Conservation (phyloP, 2,888 invertebrate species). For the Andrena hattorfiana region DNA sequence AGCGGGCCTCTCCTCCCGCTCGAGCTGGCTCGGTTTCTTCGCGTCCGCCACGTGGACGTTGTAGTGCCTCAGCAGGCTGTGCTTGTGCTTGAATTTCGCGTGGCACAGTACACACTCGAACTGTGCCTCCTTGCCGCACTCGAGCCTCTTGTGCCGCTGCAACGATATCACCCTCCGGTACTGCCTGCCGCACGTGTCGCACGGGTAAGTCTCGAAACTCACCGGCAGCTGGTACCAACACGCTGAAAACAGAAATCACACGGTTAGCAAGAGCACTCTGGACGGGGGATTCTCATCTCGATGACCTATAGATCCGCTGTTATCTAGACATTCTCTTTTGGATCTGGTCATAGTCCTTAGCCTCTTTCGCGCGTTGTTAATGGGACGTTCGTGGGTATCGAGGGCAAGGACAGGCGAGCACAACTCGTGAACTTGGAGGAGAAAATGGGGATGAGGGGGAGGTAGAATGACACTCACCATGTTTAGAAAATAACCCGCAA, state of each 20-base stretch:
- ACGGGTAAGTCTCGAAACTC: slow-evolving; percentile 74
- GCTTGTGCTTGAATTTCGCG: slow-evolving; percentile 82
- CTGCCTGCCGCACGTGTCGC: slow-evolving; percentile 79
- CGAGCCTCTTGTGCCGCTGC: slow-evolving; percentile 85
- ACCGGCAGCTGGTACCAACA: slow-evolving; percentile 65
- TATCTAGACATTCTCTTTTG: neutral
- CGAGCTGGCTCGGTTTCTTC: slow-evolving; percentile 33
- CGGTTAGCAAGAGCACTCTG: slow-evolving; percentile 35
- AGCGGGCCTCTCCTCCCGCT: slow-evolving; percentile 31
- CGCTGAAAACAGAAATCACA: slow-evolving; percentile 76
- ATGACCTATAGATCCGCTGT: neutral
- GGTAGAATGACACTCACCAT: slow-evolving; percentile 45
- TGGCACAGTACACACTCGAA: slow-evolving; percentile 85
- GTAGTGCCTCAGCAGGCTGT: slow-evolving; percentile 80
- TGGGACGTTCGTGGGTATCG: neutral
- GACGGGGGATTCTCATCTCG: neutral
- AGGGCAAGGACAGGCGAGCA: too few species aligned
- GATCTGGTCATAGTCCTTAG: neutral
- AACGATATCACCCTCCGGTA: slow-evolving; percentile 81
- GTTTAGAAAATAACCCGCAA: slow-evolving; percentile 79
- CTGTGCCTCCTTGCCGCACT: slow-evolving; percentile 86
- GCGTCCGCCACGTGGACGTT: slow-evolving; percentile 71
- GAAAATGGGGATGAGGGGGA: slow-evolving; percentile 12
- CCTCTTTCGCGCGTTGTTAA: neutral
- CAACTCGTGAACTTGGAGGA: too few species aligned